phyloP scores from a whole-genome alignment of 2,113 vertebrate species.

The Bubo blakistoni region DNA sequence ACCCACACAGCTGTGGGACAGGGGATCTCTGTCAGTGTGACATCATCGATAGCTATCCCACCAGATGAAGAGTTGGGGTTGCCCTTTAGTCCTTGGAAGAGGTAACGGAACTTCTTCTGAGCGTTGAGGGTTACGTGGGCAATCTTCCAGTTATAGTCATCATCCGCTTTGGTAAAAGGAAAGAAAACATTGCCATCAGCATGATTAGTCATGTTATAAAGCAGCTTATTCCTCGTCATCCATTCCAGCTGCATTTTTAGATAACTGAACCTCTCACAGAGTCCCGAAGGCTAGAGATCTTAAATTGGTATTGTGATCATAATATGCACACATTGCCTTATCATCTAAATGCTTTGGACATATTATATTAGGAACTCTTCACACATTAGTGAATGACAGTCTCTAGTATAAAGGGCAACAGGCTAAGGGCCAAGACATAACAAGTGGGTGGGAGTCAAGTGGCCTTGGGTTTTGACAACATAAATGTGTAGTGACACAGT shows the following conservation, averaged over 20 bases:
- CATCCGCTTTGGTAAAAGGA: conserved; percentile 71
- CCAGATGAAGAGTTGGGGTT: conserved; percentile 69
- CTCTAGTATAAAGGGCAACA: neutral
- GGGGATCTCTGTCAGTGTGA: conserved; percentile 81
- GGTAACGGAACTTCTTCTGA: conserved; percentile 86
- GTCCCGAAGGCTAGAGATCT: neutral
- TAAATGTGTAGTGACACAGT: neutral
- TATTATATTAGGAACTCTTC: neutral
- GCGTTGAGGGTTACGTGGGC: conserved; percentile 79
- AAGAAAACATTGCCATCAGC: neutral
- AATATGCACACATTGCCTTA: neutral
- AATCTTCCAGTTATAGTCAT: conserved; percentile 83
- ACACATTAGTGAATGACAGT: neutral
- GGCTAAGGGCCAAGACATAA: neutral
- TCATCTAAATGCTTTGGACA: neutral
- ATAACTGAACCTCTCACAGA: neutral
- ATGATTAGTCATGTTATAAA: neutral
- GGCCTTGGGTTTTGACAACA: neutral
- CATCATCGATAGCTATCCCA: conserved; percentile 84
- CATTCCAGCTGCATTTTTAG: neutral
- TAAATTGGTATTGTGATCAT: neutral
- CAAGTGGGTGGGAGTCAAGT: neutral
- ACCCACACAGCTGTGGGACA: conserved; percentile 85
- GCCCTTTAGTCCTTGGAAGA: conserved; percentile 83
- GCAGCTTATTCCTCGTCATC: neutral